Evolutionary conservation across 2,888 invertebrate species (phyloP), one percentile per base, ranked within the genome.

Genomic region (Atherix ibis): DNA sequence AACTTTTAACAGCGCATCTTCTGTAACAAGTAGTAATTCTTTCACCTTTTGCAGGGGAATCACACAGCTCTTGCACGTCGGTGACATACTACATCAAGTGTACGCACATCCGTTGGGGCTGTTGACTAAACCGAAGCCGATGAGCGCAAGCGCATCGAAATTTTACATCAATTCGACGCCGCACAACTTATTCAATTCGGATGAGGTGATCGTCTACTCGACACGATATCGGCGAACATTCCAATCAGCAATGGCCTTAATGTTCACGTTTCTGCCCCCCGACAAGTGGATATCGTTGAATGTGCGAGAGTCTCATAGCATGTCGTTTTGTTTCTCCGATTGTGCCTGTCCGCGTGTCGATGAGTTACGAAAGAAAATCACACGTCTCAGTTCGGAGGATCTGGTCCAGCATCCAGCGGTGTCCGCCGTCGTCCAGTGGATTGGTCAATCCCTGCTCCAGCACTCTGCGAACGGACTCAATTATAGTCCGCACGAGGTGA

Each of bases 161-260:
- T 43, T 43, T n/a, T 45, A 48, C 4, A 44, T 41, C 14, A 52
- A 53, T 14, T 47, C 58, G 1, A 57, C 56, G 1, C 58, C 56
- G 1, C 53, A 56, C 19, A 51, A 56, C 1, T 42, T 48, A 36
- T 56, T 53, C 31, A 63, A 52, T 56, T 57, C 60, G 1, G 68
- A 73, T 4, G 78, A 77, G 41, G 64, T 80, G 19, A 52, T 77
- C 10, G 68, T 80, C 4, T 79, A 76, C 53, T 83, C 85, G 45
- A 91, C 92, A 0, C 70, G 81, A 27, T 89, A 87, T 54, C 62
- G 88, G 2, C 70, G 95, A 47, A 94, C 94, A 13, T 87, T 84
- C 50, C 92, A 92, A 61, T 91, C 91, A 46, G 79, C 84, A 1
- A 65, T 87, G 44, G 85, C 85, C 1, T 67, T 87, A 44, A 55